Percentiles rank a stretch among this genome's conserved stretches.
Evolutionary conservation across 2,113 vertebrate species (phyloP).

Genomic region (Hypocryptadius cinnamomeus): DNA sequence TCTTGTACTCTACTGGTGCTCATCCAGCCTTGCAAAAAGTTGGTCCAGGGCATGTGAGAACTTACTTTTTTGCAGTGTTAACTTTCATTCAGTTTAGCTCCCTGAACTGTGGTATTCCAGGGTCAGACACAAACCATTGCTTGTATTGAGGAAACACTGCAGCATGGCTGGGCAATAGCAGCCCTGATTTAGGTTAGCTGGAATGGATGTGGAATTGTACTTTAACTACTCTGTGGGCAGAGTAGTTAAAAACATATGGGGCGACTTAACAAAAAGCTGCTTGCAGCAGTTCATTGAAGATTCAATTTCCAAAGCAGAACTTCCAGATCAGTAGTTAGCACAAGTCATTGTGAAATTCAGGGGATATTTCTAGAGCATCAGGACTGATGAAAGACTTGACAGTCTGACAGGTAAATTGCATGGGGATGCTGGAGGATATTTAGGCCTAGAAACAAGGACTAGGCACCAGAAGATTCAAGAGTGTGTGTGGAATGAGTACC

Average conservation of each 20-base stretch:
- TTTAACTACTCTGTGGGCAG: background rate
- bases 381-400: background rate
- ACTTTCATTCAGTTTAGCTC: background rate
- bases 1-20: background rate
- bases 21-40: background rate
- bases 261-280: background rate
- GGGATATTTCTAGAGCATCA: background rate
- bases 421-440: background rate
- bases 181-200: background rate
- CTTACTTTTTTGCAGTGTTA: background rate
- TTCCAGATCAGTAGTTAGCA: background rate
- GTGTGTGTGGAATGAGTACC: background rate
- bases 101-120: background rate
- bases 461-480: background rate
- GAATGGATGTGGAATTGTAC: background rate
- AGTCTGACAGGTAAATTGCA: background rate
- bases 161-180: background rate
- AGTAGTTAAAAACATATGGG: background rate
- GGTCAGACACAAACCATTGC: background rate
- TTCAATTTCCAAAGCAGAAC: background rate
- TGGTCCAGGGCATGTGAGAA: background rate
- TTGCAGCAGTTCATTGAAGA: background rate
- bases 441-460: background rate
- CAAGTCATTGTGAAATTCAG: background rate
- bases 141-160: background rate